Conservation (phyloP, 2,888 invertebrate species). For the Stenolophus ochropezus region DNA sequence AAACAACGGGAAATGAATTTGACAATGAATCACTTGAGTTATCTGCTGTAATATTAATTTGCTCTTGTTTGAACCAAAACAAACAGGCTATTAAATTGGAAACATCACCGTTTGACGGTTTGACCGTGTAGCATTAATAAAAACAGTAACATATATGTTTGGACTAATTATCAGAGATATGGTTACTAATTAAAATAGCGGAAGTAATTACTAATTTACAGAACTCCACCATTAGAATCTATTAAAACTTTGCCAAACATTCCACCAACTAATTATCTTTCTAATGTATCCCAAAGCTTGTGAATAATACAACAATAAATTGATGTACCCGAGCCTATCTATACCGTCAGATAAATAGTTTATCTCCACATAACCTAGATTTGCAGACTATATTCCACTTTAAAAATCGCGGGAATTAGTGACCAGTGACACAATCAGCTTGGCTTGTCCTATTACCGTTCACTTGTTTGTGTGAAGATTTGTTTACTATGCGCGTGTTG, state of each 20-base stretch:
- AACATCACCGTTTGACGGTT: background rate
- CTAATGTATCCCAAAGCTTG: background rate
- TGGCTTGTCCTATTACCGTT: constrained; percentile 23
- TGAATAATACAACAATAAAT: constrained; percentile 8
- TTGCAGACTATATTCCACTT: background rate
- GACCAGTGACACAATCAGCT: constrained; percentile 24
- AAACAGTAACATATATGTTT: background rate
- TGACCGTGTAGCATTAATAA: background rate
- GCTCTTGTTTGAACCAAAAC: background rate
- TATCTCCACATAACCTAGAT: background rate
- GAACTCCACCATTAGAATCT: background rate
- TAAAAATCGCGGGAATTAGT: constrained; percentile 3
- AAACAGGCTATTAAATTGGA: background rate
- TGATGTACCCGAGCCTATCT: background rate
- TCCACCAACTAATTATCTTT: background rate
- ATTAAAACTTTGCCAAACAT: background rate
- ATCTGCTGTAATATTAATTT: background rate
- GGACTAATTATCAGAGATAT: background rate
- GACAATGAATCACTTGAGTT: background rate
- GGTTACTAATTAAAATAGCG: background rate
- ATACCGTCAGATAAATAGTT: constrained; percentile 1
- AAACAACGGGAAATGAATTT: background rate
- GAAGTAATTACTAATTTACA: background rate
- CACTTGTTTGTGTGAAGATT: constrained; percentile 6
- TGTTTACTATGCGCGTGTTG: constrained; percentile 16